Evolutionary conservation across 2,113 vertebrate species (phyloP).

Genomic region (Thunnus maccoyii): DNA sequence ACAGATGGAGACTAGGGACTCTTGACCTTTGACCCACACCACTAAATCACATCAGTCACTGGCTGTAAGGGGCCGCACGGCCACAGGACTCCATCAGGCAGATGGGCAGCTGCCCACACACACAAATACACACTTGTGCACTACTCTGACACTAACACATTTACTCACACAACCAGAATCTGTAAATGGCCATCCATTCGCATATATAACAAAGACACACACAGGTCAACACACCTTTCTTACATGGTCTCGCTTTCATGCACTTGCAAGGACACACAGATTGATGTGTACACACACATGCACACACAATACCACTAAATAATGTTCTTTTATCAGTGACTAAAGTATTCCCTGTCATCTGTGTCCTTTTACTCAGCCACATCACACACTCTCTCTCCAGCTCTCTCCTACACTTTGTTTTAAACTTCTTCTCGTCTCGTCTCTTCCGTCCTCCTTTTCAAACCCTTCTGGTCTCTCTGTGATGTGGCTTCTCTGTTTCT

Average conservation of each 20-base stretch:
- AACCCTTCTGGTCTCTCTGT: constrained; percentile 40
- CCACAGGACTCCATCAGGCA: constrained; percentile 60
- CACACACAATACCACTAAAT: constrained; percentile 56
- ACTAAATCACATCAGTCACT: constrained; percentile 81
- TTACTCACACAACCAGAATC: neutral
- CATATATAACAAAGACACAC: constrained; percentile 18
- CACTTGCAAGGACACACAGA: constrained; percentile 9
- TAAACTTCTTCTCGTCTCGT: constrained; percentile 25
- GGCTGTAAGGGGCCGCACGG: constrained; percentile 55
- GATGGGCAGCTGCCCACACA: constrained; percentile 64
- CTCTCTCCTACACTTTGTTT: constrained; percentile 66
- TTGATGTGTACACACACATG: constrained; percentile 23
- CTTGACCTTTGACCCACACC: constrained; percentile 78
- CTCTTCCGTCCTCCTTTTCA: constrained; percentile 33
- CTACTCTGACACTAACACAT: constrained; percentile 1
- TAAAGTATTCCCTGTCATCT: constrained; percentile 75
- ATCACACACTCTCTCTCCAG: constrained; percentile 61
- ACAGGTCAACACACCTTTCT: constrained; percentile 11
- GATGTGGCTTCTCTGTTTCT: constrained; percentile 66
- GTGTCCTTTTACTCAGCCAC: constrained; percentile 70
- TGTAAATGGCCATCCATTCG: constrained; percentile 2
- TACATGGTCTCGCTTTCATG: constrained; percentile 27
- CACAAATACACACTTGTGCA: constrained; percentile 6
- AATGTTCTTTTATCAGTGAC: constrained; percentile 66
- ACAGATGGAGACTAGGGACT: constrained; percentile 80